These are phyloP conservation scores for Takifugu rubripes DNA, from an alignment of 2,797 vertebrate genomes.

Conservation along the genomic window DNA sequence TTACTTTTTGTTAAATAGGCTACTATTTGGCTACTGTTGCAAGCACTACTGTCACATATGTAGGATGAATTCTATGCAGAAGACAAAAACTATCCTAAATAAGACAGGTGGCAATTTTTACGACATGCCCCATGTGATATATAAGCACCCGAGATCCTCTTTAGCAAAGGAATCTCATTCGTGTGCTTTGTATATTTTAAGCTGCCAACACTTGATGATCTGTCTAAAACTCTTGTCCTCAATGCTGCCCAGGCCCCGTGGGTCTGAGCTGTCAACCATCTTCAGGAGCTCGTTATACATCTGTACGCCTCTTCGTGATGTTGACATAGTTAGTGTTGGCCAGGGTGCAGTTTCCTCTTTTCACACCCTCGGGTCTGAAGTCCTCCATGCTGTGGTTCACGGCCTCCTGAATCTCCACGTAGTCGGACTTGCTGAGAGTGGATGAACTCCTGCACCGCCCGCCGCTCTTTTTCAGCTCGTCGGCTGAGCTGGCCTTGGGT, in stretches of 20 bases:
- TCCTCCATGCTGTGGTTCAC: conserved; percentile 93
- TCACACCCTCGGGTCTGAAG: conserved; percentile 91
- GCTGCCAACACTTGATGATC: conserved; percentile 3
- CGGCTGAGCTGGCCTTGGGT: conserved; percentile 84
- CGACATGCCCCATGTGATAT: conserved; percentile 24
- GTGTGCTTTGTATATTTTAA: conserved; percentile 24
- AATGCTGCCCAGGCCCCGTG: conserved; percentile 19
- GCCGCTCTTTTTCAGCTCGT: conserved; percentile 89
- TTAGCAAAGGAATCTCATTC: conserved; percentile 18
- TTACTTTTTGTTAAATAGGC: conserved; percentile 66
- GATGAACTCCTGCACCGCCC: conserved; percentile 91
- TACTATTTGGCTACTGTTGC: conserved; percentile 76
- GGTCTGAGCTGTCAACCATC: conserved; percentile 16
- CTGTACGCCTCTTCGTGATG: conserved; percentile 98
- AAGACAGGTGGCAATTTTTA: conserved; percentile 44
- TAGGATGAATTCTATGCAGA: conserved; percentile 78
- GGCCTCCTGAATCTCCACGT: conserved; percentile 96
- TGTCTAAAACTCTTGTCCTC: conserved; percentile 7
- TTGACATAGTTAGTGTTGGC: conserved; percentile 98
- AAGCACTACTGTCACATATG: conserved; percentile 72
- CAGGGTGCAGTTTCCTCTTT: conserved; percentile 95
- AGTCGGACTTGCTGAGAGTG: conserved; percentile 94
- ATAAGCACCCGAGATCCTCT: conserved; percentile 27
- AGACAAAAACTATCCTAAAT: conserved; percentile 52
- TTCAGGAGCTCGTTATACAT: conserved; percentile 77